Base-by-base conservation (phyloP, 1,140 invertebrate genomes). In the Papilio polyxenes region DNA sequence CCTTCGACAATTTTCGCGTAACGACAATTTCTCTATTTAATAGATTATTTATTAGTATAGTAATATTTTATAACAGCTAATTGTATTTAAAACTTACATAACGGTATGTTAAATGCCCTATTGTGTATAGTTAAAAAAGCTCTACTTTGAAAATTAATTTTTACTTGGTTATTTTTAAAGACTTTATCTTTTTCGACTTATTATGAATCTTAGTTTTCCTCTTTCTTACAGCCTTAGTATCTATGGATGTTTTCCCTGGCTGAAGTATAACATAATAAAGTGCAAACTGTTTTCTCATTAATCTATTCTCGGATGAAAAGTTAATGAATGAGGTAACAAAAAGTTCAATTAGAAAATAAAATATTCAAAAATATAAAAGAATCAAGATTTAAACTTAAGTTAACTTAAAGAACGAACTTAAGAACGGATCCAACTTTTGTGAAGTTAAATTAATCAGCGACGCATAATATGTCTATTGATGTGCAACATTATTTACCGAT, bases 281-380 rank as follows among this genome's bases (percentile, higher is more conserved):
- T 31, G 65, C 65, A 37, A 72, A 37, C 31, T 31, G 23, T 13
- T 72, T 72, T 37, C 65, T 72, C 65, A 37, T 72, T 72, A 72
- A 72, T 37, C 65, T 72, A 72, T 72, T 72, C 65, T 72, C 23
- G 65, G 23, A 8, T 72, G 37, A 17, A 72, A 72, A 72, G 65
- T 72, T 72, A 72, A 72, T 72, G 31, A 72, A 72, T 72, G 23
- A 72, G 31, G 65, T 72, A 7, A 65, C 20, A 31, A 72, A 37
- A 72, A 72, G 23, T 72, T 31, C 15, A 17, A 72, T 72, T 72
- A 40, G 37, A 37, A 72, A 31, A 37, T 72, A 15, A 9, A 20
- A 40, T 72, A 72, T 72, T 72, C 15, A 72, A 31, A 3, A 72
- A 31, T 31, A 31, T 31, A 31, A 72, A 40, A 40, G 31, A 23